Base-by-base conservation (phyloP, 2,113 vertebrate species). In the Procavia capensis region DNA sequence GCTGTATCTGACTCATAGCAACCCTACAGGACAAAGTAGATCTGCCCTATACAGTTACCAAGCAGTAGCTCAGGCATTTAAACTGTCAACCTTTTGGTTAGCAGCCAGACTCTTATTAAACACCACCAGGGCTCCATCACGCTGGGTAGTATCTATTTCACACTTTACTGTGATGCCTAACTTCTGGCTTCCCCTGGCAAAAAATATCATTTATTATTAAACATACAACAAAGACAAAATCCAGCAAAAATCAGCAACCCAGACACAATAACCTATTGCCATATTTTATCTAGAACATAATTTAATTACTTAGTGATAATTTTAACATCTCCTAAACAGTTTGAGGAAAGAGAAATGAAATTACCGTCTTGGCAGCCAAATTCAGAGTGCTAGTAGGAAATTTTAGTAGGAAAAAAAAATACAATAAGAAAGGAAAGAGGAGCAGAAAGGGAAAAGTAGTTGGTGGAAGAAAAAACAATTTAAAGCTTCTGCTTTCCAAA, bases 241-340 rank as follows among this genome's bases (percentile, higher is more conserved):
- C 47, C 31, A 90, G 78, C 39, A 93, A 66, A 66, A 61, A 64
- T 24, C 59, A 83, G 17, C 13, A 85, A 78, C 27, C 5, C 34
- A n/a, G 47, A 63, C 22, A 64, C 3, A 47, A 64, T 41, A 90
- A 85, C 22, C 39, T 74, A 43, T 25, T 70, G 64, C 45, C 57
- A 84, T 80, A 17, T 34, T 87, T 82, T 72, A 86, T 36, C 68
- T 63, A 47, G 19, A 57, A 72, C 64, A 87, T 64, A 83, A 25
- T 34, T 91, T 75, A 79, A 43, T 80, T 94, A 34, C 34, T 91
- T 85, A 86, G 41, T 90, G 92, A 75, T n/a, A 86, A 80, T 34
- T 83, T 94, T n/a, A 45, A 74, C 68, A 7, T 36, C 39, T 89
- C 70, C 87, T 81, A 78, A 78, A 61, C 2, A 88, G 50, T 85